Percentiles rank a stretch among this genome's conserved stretches.
Conservation (phyloP, 2,113 vertebrate genomes). For the Lampris incognitus region DNA sequence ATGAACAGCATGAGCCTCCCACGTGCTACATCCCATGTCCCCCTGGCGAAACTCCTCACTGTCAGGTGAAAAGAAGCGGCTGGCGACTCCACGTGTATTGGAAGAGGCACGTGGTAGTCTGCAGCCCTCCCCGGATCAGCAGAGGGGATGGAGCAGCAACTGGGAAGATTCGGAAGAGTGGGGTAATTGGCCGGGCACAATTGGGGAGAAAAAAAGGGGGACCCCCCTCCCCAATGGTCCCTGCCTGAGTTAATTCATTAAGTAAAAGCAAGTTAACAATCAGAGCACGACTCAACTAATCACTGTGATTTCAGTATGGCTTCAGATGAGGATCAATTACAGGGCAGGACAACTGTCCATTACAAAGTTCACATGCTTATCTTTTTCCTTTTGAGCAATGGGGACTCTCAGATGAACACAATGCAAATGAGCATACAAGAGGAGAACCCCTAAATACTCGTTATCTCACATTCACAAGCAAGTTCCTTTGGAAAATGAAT, state of each 20-base stretch:
- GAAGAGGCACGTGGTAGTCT: no score
- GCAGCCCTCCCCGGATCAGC: no score
- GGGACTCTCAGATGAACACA: constrained; percentile 55
- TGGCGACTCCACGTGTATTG: no score
- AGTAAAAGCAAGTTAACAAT: constrained; percentile 58
- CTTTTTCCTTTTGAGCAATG: constrained; percentile 43
- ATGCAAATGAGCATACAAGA: constrained; percentile 54
- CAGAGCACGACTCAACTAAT: constrained; percentile 59
- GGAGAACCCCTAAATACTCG: constrained; percentile 59
- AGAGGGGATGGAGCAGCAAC: no score
- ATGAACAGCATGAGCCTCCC: no score
- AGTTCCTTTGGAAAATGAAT: constrained; percentile 65
- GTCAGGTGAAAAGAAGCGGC: no score
- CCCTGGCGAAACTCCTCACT: no score
- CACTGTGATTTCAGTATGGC: constrained; percentile 62
- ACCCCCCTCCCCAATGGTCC: no score
- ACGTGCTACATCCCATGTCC: no score
- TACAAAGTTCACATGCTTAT: constrained; percentile 59
- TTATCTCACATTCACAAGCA: constrained; percentile 65
- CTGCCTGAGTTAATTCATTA: constrained; percentile 47
- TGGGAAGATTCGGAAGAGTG: no score
- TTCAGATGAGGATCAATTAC: constrained; percentile 65
- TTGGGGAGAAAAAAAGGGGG: no score
- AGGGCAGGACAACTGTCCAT: constrained; percentile 52
- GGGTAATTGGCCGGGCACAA: no score